Conservation (phyloP, 2,797 vertebrate species). For the Myotis planiceps region DNA sequence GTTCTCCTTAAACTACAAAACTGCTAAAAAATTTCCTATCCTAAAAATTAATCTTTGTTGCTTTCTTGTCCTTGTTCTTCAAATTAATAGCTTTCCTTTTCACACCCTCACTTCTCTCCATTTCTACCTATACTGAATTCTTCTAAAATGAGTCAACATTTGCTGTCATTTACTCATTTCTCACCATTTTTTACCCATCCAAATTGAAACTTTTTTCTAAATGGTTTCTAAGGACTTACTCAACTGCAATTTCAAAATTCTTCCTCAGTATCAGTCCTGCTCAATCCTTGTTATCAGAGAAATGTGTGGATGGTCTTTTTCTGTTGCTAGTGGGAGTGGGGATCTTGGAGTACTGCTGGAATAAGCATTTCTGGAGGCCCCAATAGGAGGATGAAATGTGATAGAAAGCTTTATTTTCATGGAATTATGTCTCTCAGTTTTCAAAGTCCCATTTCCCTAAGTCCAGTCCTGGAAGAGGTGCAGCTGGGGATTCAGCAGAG, state of each 20-base stretch:
- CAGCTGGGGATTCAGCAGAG: too few species aligned
- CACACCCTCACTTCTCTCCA: neutral
- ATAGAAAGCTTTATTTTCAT: too few species aligned
- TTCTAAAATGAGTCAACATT: neutral
- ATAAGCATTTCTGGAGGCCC: too few species aligned
- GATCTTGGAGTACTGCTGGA: too few species aligned
- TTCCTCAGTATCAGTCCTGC: neutral
- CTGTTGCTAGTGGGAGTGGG: too few species aligned
- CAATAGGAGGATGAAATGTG: too few species aligned
- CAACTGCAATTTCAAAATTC: neutral
- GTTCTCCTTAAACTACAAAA: constrained; percentile 32
- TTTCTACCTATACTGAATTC: neutral
- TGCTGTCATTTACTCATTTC: neutral
- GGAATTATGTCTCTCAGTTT: too few species aligned
- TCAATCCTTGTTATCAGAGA: neutral
- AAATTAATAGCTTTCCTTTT: neutral
- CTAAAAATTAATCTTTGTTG: neutral
- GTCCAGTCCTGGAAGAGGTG: too few species aligned
- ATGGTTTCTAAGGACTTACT: neutral
- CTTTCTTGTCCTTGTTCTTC: neutral
- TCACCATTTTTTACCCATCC: neutral
- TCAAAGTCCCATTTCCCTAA: too few species aligned
- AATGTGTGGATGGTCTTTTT: too few species aligned
- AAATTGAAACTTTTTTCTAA: constrained; percentile 12
- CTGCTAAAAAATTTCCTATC: neutral